Evolutionary conservation across 1,140 invertebrate species (phyloP).

Genomic region (Zaprionus camerounensis): DNA sequence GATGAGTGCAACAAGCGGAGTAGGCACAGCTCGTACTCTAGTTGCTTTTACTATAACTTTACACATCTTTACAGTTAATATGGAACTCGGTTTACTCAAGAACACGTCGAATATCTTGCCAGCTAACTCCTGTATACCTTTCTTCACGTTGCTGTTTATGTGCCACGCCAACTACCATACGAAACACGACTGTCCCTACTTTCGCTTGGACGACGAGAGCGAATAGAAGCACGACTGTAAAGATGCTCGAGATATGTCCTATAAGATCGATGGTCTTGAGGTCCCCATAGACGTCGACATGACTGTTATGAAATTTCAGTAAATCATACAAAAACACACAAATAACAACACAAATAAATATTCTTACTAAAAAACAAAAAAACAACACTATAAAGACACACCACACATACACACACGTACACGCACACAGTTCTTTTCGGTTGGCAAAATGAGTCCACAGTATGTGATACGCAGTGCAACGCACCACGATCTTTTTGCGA

Average conservation of each 20-base stretch:
- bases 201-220: conserved; percentile 48
- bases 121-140: conserved; percentile 57
- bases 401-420: not conserved
- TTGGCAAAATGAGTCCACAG: conserved; percentile 1
- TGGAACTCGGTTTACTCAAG: conserved; percentile 39
- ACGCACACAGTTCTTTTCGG: conserved; percentile 10
- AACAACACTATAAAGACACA: not conserved
- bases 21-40: not conserved
- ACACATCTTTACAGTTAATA: not conserved
- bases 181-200: conserved; percentile 69
- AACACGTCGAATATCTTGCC: conserved; percentile 40
- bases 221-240: conserved; percentile 12
- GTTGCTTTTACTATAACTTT: not conserved
- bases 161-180: conserved; percentile 63
- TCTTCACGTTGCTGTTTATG: conserved; percentile 52
- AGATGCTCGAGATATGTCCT: conserved; percentile 48
- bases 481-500: conserved; percentile 11
- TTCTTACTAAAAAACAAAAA: conserved; percentile 1
- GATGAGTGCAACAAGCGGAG: conserved; percentile 67
- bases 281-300: not conserved
- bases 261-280: conserved; percentile 52
- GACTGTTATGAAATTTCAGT: not conserved
- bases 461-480: conserved; percentile 47
- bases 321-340: conserved; percentile 5
- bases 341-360: conserved; percentile 13